A percentile compares a stretch with the other conserved stretches of the same genome.
These are phyloP conservation scores for Papilio gigon DNA, from an alignment of 2,888 invertebrate species.

Conservation along the genomic window DNA sequence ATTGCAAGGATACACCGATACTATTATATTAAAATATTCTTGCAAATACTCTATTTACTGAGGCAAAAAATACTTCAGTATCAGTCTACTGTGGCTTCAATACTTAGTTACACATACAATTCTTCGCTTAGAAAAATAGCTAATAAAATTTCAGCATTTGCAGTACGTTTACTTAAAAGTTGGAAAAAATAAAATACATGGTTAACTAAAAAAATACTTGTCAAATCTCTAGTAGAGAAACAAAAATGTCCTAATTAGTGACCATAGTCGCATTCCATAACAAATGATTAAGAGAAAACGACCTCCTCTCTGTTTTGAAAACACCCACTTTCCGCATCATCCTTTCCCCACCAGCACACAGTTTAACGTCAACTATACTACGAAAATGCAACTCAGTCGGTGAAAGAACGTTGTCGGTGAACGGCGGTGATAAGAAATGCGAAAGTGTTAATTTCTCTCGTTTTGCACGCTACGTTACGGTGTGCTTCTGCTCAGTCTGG, in stretches of 20 bases:
- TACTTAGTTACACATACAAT: too few relatives aligned
- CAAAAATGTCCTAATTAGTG: neutral
- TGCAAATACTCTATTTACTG: too few relatives aligned
- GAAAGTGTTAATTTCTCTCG: conserved; percentile 2
- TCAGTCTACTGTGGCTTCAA: too few relatives aligned
- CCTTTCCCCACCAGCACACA: conserved; percentile 40
- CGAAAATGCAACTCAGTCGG: conserved; percentile 38
- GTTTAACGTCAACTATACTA: conserved; percentile 25
- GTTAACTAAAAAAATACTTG: too few relatives aligned
- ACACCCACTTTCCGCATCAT: conserved; percentile 2
- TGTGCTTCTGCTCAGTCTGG: neutral
- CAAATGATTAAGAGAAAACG: neutral
- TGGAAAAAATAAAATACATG: too few relatives aligned
- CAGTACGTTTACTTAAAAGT: too few relatives aligned
- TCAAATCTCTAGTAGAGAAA: too few relatives aligned
- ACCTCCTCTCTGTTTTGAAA: neutral
- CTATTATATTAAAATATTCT: neutral
- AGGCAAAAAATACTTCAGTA: too few relatives aligned
- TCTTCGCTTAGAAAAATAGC: too few relatives aligned
- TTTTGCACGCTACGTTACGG: conserved; percentile 4
- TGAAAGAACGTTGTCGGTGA: conserved; percentile 27
- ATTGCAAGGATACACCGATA: neutral
- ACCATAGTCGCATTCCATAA: neutral
- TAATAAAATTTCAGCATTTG: too few relatives aligned
- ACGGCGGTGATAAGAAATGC: neutral